phyloP scores from a whole-genome alignment of 2,888 invertebrate genomes.

The Penaeus monodon region DNA sequence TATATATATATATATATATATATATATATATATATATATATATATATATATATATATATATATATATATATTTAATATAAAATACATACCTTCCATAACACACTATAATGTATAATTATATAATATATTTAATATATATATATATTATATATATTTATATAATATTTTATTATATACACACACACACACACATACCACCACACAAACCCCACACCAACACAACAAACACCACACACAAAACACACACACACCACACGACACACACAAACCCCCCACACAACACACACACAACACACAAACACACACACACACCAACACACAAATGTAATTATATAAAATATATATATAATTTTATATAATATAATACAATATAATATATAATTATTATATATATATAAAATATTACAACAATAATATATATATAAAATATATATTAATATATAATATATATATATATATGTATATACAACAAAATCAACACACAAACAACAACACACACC shows the following conservation, averaged over 20 bases:
- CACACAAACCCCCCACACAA: no score
- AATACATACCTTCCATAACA: no score
- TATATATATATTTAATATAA: no score
- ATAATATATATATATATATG: not conserved
- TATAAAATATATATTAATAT: not conserved
- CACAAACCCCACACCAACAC: no score
- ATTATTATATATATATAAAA: not conserved
- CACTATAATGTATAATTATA: no score
- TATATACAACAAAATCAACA: no score
- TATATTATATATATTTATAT: not conserved
- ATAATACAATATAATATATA: conserved; percentile 30
- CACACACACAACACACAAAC: conserved; percentile 3
- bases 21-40: not conserved
- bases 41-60: not conserved
- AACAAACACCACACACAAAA: conserved; percentile 9
- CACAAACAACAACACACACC: no score
- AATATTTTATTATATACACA: conserved; percentile 5
- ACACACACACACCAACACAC: conserved; percentile 14
- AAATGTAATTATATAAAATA: conserved; percentile 38
- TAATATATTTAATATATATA: no score
- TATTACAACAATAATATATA: not conserved
- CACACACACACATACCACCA: conserved; percentile 30
- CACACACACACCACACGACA: conserved; percentile 14
- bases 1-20: not conserved
- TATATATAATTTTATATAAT: conserved; percentile 18